Evolutionary conservation across 23 tunicate species (phyloP), one percentile per base, ranked within the genome.

Genomic region (Phallusia fumigata): DNA sequence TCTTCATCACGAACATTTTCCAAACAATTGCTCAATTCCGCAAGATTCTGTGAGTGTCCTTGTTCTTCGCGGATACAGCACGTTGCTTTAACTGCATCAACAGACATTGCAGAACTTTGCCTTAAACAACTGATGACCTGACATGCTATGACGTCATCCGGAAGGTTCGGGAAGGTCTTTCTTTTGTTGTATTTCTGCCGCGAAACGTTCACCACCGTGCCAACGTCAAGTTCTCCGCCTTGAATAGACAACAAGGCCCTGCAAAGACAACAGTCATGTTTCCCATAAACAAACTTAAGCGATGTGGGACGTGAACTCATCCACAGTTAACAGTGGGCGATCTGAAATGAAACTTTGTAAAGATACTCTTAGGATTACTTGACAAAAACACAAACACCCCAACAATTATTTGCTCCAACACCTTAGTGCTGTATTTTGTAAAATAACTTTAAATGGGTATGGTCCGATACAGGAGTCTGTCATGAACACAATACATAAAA

Each of bases 61-160:
- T 31, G 64, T 64, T 49, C 33, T 33, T 24, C 33, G 18, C 47
- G 47, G 47, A 84, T 58, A 34, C 51, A 76, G 36, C 81, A 76
- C 33, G 81, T 76, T 33, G 51, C 75, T 33, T 52, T 32, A 19
- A 76, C 34, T n/a, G 40, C 28, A 76, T 84, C 53, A 1, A 84
- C 3, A 33, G 76, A 84, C 30, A 84, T 18, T 18, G 32, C 52
- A 6, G 81, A 53, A 84, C 31, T 35, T 32, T 32, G 10, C 3
- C 52, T 76, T 81, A 84, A 32, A 45, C 87, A 84, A 3, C 64
- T 50, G 8, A 84, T 51, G 22, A 80, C 81, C 53, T 84, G 87
- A 36, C 87, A 84, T 30, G 76, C 74, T 31, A 84, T 31, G 28
- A 84, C 53, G 30, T 76, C 76, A 36, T 58, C 34, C 8, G 87